Evolutionary conservation across 2,888 invertebrate species (phyloP), one percentile per base, ranked within the genome.

Genomic region (Apocheima hispidaria): DNA sequence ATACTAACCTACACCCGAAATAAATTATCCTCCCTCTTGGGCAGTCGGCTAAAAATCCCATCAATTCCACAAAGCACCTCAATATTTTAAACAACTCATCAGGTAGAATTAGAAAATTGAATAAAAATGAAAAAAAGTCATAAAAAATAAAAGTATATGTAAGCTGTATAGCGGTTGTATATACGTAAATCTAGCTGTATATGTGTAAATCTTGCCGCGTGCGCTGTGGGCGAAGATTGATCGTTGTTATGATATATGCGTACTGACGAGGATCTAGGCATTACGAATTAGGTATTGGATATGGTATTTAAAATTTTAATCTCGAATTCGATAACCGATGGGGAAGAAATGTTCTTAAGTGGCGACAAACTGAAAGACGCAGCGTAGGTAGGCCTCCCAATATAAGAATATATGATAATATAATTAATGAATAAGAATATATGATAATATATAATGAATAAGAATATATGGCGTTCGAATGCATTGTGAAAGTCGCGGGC

Each of bases 171-270:
- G 66, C 70, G 9, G 20, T 10, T 35, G 35, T 35, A 9, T 35
- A 14, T 40, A n/a, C 2, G n/a, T 41, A 23, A 41, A 41, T n/a
- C 41, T 23, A 23, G 41, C 40, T 40, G 40, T 40, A 40, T 48
- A 12, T 33, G 69, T 74, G 77, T 83, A 81, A 83, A 86, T 83
- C 83, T 82, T 69, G 48, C 49, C 21, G 51, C 69, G 73, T 65
- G 71, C 72, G 69, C 54, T 71, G 87, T 83, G 81, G 88, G 89
- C 74, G 66, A 81, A 83, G 90, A 91, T 88, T 85, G 87, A 91
- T 91, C 70, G 80, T 74, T 70, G 72, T 64, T 80, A 83, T 87
- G 86, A 87, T 81, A 83, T 86, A 86, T 86, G 83, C 81, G 74
- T 73, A 65, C 58, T 66, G 66, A 62, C 63, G 14, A 9, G 2